These are phyloP conservation scores for Bufo bufo DNA, from an alignment of 2,113 vertebrate genomes.

Conservation along the genomic window DNA sequence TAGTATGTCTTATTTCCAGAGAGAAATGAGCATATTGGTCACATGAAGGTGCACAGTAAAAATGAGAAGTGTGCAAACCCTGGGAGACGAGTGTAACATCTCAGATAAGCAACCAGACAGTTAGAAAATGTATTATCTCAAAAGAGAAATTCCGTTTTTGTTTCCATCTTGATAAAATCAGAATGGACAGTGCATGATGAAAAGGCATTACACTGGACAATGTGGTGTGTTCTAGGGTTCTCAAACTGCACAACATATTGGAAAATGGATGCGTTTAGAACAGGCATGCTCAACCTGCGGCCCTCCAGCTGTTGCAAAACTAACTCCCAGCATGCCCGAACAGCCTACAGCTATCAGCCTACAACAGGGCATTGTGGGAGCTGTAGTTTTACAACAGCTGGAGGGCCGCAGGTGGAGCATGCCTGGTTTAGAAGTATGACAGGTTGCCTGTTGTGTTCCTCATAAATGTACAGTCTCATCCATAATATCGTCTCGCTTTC, in stretches of 20 bases:
- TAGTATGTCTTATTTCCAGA: background rate
- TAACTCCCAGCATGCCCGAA: no score
- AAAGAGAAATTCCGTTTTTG: slow-evolving; percentile 73
- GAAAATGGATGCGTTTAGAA: background rate
- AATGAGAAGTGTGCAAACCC: slow-evolving; percentile 73
- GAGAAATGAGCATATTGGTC: background rate
- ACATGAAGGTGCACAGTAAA: slow-evolving; percentile 56
- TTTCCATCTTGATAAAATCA: slow-evolving; percentile 77
- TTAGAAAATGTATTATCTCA: slow-evolving; percentile 79
- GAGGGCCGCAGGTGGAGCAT: no score
- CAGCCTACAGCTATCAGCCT: no score
- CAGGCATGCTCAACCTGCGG: no score
- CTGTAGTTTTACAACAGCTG: no score
- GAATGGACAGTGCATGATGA: slow-evolving; percentile 63
- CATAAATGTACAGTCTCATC: background rate
- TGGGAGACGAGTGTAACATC: slow-evolving; percentile 75
- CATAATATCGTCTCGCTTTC: background rate
- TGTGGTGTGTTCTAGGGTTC: background rate
- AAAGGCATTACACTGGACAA: slow-evolving; percentile 18
- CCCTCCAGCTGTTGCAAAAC: no score
- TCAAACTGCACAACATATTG: background rate
- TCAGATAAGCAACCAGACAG: slow-evolving; percentile 80
- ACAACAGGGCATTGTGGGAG: no score
- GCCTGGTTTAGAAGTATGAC: background rate
- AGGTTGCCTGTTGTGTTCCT: background rate